Evolutionary conservation across 2,797 vertebrate genomes (phyloP), one percentile per base, ranked within the genome.

Genomic region (Fundulus diaphanus): DNA sequence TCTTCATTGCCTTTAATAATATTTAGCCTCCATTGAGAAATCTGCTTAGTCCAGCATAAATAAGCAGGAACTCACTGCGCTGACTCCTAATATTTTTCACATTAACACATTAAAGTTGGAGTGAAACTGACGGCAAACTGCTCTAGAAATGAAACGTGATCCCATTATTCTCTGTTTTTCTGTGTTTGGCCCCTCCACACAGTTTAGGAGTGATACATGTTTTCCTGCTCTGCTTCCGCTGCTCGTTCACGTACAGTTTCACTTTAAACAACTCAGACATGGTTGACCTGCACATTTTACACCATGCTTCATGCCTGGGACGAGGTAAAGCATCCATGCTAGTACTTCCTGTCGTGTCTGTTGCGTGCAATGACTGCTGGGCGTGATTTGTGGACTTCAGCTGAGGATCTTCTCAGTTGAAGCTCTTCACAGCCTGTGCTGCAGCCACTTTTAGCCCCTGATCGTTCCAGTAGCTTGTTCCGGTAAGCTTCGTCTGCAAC

Each of bases 11-110:
- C 40, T 86, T 86, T 54, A 81, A 80, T 81, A 65, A 86, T 78
- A 79, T 74, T 77, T 74, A 76, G 59, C 52, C 63, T 74, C 69
- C 16, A 1, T 27, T 35, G 63, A 83, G 73, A 86, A 85, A 87
- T 80, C 70, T 80, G 73, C 81, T 67, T 49, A 70, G 65, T 77
- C 77, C 71, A 78, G 68, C 74, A 81, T 82, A 86, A 91, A 84
- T 68, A 77, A 72, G 74, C 24, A 78, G 54, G 78, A 67, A 68
- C 1, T 42, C 74, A 84, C 33, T 67, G 77, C 77, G 63, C 40
- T 70, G 82, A 48, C 5, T 35, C 7, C n/a, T 2, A 48, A 31
- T 49, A 4, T 18, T 68, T 68, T 69, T 24, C 44, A 33, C 44
- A 66, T 66, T 27, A 18, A 22, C 33, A 37, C 20, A 13, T 37